Evolutionary conservation across 2,113 vertebrate species (phyloP), one percentile per base, ranked within the genome.

Genomic region (Xiphophorus maculatus): DNA sequence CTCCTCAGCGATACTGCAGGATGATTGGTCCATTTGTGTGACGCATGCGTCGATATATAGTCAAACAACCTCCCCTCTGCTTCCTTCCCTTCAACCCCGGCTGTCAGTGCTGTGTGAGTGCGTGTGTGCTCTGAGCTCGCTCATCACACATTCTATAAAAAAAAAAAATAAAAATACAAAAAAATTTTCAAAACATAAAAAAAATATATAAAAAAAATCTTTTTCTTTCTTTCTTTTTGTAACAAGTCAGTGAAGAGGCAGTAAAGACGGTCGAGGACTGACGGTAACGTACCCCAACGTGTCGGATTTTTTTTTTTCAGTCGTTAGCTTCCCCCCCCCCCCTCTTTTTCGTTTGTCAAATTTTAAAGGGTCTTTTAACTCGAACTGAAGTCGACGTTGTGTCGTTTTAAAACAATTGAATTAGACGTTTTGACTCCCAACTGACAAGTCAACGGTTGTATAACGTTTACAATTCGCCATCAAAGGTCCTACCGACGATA

Each of bases 61-160:
- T 0, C 0, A 1, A 10, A 54, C 71, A 15, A 48, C 81, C 67
- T 86, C 74, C 80, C 17, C 0, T 0, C 0, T 0, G 2, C 2
- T 30, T 27, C 74, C 71, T 81, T 78, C 91, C 90, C 91, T 89
- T 92, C 86, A 88, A 93, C 89, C 93, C 93, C 92, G 87, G 89
- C 90, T 92, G 88, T 80, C 83, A 90, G 89, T 93, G 89, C 90
- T 90, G 92, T 90, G 94, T 91, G 91, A 93, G 87, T 91, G 93
- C 88, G 91, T 63, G 94, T 94, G 94, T 94, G 93, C 89, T 89
- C 90, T 85, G 92, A 93, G 93, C 92, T 87, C 81, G 93, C 92
- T 94, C 93, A 90, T 91, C 91, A 93, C 94, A 93, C 93, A 37
- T 92, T 93, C 87, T 92, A 91, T 86, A 91, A 93, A 94, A 94